These are phyloP conservation scores for Drosophila suzukii DNA, from an alignment of 1,140 invertebrate species.

Conservation along the genomic window DNA sequence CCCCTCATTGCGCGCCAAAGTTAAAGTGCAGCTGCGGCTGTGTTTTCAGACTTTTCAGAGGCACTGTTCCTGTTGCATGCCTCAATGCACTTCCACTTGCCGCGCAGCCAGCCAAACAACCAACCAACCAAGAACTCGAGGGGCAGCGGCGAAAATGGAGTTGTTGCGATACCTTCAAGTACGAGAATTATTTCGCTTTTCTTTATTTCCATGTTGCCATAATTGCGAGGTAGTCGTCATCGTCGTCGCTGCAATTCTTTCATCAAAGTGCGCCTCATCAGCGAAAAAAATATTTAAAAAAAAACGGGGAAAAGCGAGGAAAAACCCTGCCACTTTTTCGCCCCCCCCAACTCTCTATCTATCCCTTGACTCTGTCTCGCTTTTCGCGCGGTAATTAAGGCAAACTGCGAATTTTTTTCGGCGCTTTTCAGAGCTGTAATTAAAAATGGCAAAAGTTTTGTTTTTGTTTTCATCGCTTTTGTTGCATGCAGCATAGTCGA, in stretches of 20 bases:
- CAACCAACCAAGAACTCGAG: conserved; percentile 66
- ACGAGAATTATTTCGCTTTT: conserved; percentile 74
- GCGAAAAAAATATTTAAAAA: conserved; percentile 24
- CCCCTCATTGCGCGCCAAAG: conserved; percentile 34
- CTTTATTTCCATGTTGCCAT: conserved; percentile 80
- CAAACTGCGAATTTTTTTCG: conserved; percentile 73
- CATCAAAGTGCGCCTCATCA: conserved; percentile 81
- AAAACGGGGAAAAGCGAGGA: conserved; percentile 11
- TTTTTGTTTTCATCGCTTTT: conserved; percentile 48
- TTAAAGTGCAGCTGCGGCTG: conserved; percentile 47
- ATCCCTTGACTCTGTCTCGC: conserved; percentile 2
- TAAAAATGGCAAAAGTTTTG: conserved; percentile 80
- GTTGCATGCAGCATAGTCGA: conserved; percentile 22
- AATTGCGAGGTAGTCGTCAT: conserved; percentile 59
- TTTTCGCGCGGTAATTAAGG: conserved; percentile 76
- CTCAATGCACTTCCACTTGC: conserved; percentile 82
- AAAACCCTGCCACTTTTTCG: conserved; percentile 23
- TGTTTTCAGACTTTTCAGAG: conserved; percentile 9
- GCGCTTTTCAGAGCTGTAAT: conserved; percentile 79
- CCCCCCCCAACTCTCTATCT: conserved; percentile 5
- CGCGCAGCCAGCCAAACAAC: conserved; percentile 45
- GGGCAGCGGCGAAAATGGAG: conserved; percentile 64
- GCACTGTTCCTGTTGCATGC: conserved; percentile 55
- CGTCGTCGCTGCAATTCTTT: conserved; percentile 68
- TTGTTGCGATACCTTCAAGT: conserved; percentile 67